Base-by-base conservation (phyloP, 2,888 invertebrate species). In the Alloscopus bannaensis region DNA sequence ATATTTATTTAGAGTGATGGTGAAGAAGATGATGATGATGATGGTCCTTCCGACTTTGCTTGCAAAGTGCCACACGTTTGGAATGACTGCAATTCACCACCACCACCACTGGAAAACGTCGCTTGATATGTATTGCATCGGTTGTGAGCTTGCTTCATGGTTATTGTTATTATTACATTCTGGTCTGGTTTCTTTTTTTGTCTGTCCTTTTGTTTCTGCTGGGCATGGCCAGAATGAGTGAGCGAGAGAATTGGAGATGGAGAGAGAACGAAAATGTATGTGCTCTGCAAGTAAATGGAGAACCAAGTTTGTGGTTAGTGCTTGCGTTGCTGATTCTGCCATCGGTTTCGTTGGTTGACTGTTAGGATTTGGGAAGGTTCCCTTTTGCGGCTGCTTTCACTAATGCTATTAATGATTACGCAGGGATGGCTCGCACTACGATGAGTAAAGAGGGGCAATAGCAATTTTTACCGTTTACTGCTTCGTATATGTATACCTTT, bases 261-360 rank as follows among this genome's bases (percentile, higher is more conserved):
- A 45, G 45, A 6, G 6, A 66, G 73, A 65, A 40, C 18, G 42
- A 64, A 3, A 68, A 28, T 57, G 77, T 55, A 64, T 77, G 77
- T 77, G 77, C 77, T 77, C 52, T 42, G 77, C 47, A 77, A 77
- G 77, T 55, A 77, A 77, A 77, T 69, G 55, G 77, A 60, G 52
- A 36, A 64, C 28, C 55, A 69, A 65, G 62, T 64, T 76, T 77
- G 77, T 57, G 69, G 77, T 77, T 77, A 68, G 36, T 55, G 47
- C 60, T 76, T 76, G 65, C 31, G 45, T 29, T 77, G 77, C 69
- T 77, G 77, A 77, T 77, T 60, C 76, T 68, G 55, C 60, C 60
- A 8, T 31, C 47, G 20, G 55, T 65, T 52, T 72, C 29, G 22
- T 65, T 26, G 47, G 64, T 42, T 59, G 40, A 45, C 57, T 62